A percentile compares a stretch with the other conserved stretches of the same genome.
Conservation (phyloP, 2,797 vertebrate genomes). For the Gambelia wislizenii region DNA sequence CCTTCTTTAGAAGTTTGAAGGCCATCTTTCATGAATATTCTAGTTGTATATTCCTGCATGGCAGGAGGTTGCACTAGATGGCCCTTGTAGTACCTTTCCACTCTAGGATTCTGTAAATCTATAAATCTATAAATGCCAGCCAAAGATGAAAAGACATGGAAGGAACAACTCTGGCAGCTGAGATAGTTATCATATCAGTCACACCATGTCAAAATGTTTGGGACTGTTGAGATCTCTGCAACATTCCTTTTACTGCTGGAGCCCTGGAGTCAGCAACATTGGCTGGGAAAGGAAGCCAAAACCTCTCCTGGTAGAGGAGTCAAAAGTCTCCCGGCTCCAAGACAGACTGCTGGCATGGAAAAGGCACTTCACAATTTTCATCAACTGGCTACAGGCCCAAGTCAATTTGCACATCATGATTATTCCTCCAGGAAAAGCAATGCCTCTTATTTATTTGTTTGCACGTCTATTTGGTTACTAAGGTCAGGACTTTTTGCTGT, state of each 20-base stretch:
- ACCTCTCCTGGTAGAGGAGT: background rate
- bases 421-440: constrained; percentile 8
- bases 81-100: too few relatives aligned
- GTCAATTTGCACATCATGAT: background rate
- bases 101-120: too few relatives aligned
- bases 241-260: constrained; percentile 17
- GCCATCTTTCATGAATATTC: too few relatives aligned
- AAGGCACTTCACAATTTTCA: background rate
- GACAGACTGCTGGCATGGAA: constrained; percentile 1
- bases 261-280: background rate
- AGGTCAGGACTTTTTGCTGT: constrained; percentile 17
- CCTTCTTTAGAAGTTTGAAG: too few relatives aligned
- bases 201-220: background rate
- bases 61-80: too few relatives aligned
- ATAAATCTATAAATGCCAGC: background rate
- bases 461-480: constrained; percentile 11
- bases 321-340: background rate
- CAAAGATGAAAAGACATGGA: background rate
- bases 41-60: too few relatives aligned
- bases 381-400: constrained; percentile 4
- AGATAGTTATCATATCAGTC: background rate
- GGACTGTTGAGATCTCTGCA: background rate
- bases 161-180: background rate
- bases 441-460: constrained; percentile 24
- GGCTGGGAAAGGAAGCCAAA: background rate